Percentiles rank a stretch among this genome's conserved stretches.
phyloP scores from a whole-genome alignment of 2,113 vertebrate species.

The Elachura formosa region DNA sequence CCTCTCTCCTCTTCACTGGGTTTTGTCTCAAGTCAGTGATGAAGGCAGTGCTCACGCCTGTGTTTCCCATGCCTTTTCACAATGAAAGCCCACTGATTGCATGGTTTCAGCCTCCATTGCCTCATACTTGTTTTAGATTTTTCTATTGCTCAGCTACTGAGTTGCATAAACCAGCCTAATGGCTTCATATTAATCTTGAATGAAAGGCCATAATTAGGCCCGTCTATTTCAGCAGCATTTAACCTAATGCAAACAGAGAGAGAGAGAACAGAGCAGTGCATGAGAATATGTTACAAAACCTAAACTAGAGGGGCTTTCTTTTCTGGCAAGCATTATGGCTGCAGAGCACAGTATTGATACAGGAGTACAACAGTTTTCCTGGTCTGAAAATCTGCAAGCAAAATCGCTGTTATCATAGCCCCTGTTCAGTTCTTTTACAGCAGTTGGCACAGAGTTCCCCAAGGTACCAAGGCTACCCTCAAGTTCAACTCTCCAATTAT shows the following conservation, averaged over 20 bases:
- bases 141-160: conserved; percentile 47
- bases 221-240: not conserved
- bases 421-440: accelerated
- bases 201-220: conserved; percentile 51
- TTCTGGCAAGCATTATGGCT: accelerated
- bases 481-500: not conserved
- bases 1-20: not conserved
- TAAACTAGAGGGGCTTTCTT: not conserved
- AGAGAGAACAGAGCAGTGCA: not conserved
- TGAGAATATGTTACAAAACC: not conserved
- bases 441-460: not conserved
- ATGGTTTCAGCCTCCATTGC: conserved; percentile 29
- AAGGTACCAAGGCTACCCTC: not conserved
- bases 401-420: not conserved
- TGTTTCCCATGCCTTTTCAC: not conserved
- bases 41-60: not conserved
- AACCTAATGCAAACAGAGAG: conserved; percentile 5
- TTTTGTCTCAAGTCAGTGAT: not conserved
- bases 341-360: accelerated
- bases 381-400: not conserved
- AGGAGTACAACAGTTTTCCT: not conserved
- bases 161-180: conserved; percentile 55
- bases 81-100: not conserved
- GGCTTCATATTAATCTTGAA: conserved; percentile 41
- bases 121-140: conserved; percentile 43